Evolutionary conservation across 2,113 vertebrate genomes (phyloP), one percentile per base, ranked within the genome.

Genomic region (Nicator chloris): DNA sequence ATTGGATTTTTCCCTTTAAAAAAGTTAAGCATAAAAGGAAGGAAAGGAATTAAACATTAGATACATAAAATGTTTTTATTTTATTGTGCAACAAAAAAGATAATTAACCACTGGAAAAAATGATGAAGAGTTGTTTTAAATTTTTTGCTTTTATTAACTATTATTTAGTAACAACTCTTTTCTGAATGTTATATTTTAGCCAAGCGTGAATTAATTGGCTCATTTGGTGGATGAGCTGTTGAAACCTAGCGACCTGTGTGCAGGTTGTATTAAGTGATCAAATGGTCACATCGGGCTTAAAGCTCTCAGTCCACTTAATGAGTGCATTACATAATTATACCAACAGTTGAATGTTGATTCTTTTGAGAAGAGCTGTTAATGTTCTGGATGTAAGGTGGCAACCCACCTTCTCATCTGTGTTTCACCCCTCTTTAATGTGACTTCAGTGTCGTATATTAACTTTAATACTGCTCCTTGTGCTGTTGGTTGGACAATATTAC

Each of bases 271-370:
- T 80, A 61, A 92, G 80, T 85, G 82, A 82, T 71, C 5, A 3
- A 79, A 69, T 70, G 33, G 28, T 88, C 70, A 63, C 54, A 61
- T 85, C 63, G 88, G 75, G 31, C 15, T 93, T 69, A 80, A 69
- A 78, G 49, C 13, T 77, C 42, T 64, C 72, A 59, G 91, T 94
- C 37, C 45, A 54, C 47, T 79, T 88, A 84, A 92, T 91, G 40
- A 68, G 40, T 65, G 72, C 82, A 61, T 89, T 72, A 50, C n/a
- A 17, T 69, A 33, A 42, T 68, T 75, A 61, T 53, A 89, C 22
- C 26, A 42, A 37, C 20, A 72, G 61, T 9, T 87, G 30, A 87
- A 37, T 64, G 30, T 35, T 66, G 47, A 5, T 11, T 71, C 53
- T 75, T 47, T 87, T 80, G 12, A 65, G 51, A 87, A 53, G 13